phyloP scores from a whole-genome alignment of 2,888 invertebrate genomes.

The Orthonevra nobilis region DNA sequence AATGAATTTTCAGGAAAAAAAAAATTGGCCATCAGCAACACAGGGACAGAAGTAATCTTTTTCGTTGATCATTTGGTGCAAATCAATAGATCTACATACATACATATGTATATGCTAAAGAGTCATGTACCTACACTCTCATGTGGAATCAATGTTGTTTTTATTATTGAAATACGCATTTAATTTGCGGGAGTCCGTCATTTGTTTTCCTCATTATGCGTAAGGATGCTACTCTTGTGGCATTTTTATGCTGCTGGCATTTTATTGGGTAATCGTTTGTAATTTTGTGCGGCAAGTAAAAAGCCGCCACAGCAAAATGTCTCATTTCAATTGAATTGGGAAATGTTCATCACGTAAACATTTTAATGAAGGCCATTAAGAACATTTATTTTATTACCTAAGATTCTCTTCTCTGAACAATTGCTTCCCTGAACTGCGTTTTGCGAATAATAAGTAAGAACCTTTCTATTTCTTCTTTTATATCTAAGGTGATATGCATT shows the following conservation, averaged over 20 bases:
- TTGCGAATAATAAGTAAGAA: too few relatives aligned
- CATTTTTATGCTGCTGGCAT: constrained; percentile 12
- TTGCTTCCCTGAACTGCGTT: too few relatives aligned
- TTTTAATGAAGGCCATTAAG: neutral
- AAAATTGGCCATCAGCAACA: neutral
- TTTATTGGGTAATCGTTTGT: constrained; percentile 27
- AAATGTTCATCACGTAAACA: constrained; percentile 1
- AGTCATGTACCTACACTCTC: neutral
- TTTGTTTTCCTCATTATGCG: constrained; percentile 24
- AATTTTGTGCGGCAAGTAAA: neutral
- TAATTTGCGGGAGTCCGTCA: constrained; percentile 38
- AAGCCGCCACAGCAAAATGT: neutral
- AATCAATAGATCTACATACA: constrained; percentile 21
- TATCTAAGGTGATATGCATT: too few relatives aligned
- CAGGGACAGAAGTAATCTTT: constrained; percentile 17
- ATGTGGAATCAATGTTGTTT: neutral
- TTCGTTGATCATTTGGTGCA: constrained; percentile 16
- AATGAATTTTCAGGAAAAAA: constrained; percentile 17
- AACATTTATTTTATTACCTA: too few relatives aligned
- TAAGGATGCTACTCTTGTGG: neutral
- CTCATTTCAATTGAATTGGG: constrained; percentile 7
- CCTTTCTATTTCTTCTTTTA: too few relatives aligned
- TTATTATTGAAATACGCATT: constrained; percentile 19
- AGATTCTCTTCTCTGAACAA: too few relatives aligned
- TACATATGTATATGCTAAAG: neutral